phyloP scores from a whole-genome alignment of 2,113 vertebrate genomes.

The Limnothrissa miodon region DNA sequence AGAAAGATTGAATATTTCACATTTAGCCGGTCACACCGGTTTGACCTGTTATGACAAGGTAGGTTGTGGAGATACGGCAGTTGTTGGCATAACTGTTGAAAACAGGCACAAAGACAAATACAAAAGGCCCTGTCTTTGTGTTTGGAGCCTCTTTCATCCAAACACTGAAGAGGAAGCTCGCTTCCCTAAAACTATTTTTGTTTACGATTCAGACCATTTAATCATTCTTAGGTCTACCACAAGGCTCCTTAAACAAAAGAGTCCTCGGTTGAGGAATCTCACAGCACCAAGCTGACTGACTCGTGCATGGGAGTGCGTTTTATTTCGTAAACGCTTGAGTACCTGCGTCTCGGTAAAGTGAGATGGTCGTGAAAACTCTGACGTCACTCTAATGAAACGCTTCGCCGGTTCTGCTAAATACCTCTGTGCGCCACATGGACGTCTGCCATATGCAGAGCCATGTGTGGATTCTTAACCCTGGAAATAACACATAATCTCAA shows the following conservation, averaged over 20 bases:
- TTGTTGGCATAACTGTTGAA: slow-evolving; percentile 61
- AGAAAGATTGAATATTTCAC: slow-evolving; percentile 79
- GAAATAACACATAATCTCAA: slow-evolving; percentile 20
- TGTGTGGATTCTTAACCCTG: slow-evolving; percentile 17
- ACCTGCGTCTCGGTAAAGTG: not conserved
- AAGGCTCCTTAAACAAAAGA: not conserved
- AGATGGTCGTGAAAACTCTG: not conserved
- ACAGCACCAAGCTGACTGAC: not conserved
- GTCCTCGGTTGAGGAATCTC: not conserved
- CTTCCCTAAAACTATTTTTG: not conserved
- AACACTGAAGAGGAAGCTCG: not conserved
- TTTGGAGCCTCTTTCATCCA: not conserved
- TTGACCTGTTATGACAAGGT: slow-evolving; percentile 70
- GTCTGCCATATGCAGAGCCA: slow-evolving; percentile 23
- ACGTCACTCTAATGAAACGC: slow-evolving; percentile 18
- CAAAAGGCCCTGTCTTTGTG: not conserved
- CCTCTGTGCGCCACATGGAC: not conserved
- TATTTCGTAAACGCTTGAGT: not conserved
- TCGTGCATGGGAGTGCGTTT: not conserved
- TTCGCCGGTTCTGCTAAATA: not conserved
- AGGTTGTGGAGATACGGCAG: slow-evolving; percentile 51
- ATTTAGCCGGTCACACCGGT: slow-evolving; percentile 63
- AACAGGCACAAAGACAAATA: slow-evolving; percentile 45
- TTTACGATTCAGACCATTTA: not conserved
- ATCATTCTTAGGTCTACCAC: not conserved